Evolutionary conservation across 2,797 vertebrate species (phyloP).

Genomic region (Acanthurus leucopareius): DNA sequence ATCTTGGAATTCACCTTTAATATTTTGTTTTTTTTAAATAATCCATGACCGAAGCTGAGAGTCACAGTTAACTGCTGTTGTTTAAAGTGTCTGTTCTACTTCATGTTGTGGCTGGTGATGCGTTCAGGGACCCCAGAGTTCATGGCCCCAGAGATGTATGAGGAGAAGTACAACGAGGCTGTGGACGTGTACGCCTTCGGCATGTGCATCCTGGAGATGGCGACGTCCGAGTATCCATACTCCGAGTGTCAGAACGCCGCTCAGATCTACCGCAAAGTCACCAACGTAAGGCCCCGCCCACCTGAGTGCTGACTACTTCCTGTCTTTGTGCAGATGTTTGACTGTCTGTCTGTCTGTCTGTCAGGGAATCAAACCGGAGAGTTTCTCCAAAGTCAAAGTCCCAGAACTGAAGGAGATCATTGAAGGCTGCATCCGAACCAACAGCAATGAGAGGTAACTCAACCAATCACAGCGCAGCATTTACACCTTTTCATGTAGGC

Average conservation of each 20-base stretch:
- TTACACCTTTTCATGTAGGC: not conserved
- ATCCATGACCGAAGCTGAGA: too few relatives aligned
- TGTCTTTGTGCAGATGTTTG: conserved; percentile 6
- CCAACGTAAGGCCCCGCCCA: conserved; percentile 86
- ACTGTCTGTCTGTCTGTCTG: conserved; percentile 24
- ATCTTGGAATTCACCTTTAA: not conserved
- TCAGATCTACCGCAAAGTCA: conserved; percentile 97
- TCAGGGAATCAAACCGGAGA: conserved; percentile 94
- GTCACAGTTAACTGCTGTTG: not conserved
- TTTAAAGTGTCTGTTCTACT: not conserved
- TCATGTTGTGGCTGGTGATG: conserved; percentile 14
- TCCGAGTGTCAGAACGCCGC: conserved; percentile 95
- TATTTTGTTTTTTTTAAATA: too few relatives aligned
- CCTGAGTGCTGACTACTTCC: not conserved
- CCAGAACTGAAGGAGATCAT: conserved; percentile 95
- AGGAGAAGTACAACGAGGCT: conserved; percentile 95
- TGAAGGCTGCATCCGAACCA: conserved; percentile 93
- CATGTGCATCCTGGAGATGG: conserved; percentile 99
- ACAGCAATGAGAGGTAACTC: conserved; percentile 91
- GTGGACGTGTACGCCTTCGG: conserved; percentile 97
- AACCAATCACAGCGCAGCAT: not conserved
- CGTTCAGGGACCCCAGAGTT: conserved; percentile 95
- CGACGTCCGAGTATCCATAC: conserved; percentile 96
- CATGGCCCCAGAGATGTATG: conserved; percentile 98
- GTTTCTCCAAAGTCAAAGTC: conserved; percentile 93